These are phyloP conservation scores for Nannobrachium achirus DNA, from an alignment of 2,113 vertebrate species.

Conservation along the genomic window DNA sequence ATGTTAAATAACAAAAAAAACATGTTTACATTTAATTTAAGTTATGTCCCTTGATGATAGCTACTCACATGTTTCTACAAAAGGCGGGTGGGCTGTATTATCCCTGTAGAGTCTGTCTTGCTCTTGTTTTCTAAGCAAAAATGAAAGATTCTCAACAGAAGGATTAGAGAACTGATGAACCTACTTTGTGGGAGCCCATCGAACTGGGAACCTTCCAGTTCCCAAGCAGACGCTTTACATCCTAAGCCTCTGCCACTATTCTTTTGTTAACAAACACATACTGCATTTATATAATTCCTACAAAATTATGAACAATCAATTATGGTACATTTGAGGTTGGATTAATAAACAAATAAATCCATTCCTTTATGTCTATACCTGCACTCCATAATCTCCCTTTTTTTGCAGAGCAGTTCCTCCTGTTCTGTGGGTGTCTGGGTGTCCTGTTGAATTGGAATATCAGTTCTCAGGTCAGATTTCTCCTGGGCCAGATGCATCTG, in stretches of 20 bases:
- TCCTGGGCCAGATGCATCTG: slow-evolving; percentile 30
- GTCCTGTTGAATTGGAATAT: background rate
- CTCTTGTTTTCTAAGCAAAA: slow-evolving; percentile 42
- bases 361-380: slow-evolving; percentile 31
- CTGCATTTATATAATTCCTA: background rate
- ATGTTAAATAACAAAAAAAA: too few relatives aligned
- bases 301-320: background rate
- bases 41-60: too few relatives aligned
- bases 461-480: background rate
- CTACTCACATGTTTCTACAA: slow-evolving; percentile 44
- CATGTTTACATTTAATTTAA: too few relatives aligned
- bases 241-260: too few relatives aligned
- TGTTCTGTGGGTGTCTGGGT: background rate
- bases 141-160: slow-evolving; percentile 3
- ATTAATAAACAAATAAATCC: background rate
- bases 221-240: too few relatives aligned
- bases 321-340: background rate
- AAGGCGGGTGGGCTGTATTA: background rate
- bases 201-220: too few relatives aligned
- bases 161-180: too few relatives aligned
- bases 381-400: slow-evolving; percentile 25
- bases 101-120: slow-evolving; percentile 14
- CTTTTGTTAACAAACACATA: too few relatives aligned
- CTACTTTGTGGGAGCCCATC: too few relatives aligned
- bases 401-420: slow-evolving; percentile 19